These are phyloP conservation scores for Neopipo cinnamomea DNA, from an alignment of 2,113 vertebrate genomes.

Conservation along the genomic window DNA sequence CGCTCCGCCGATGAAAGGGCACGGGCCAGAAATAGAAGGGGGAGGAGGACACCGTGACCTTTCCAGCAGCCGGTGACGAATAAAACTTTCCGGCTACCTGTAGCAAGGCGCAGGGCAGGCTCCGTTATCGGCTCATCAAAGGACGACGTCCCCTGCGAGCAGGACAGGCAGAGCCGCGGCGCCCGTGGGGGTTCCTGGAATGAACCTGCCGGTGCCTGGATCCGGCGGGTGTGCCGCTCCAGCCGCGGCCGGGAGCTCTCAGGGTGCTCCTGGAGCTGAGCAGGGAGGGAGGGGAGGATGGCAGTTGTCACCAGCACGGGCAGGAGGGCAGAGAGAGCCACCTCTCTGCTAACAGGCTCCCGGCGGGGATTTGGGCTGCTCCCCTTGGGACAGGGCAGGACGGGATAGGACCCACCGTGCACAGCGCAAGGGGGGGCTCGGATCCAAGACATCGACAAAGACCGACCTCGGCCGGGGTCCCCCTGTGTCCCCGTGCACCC, in stretches of 20 bases:
- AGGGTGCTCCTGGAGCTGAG: background rate
- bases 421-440: rapidly evolving
- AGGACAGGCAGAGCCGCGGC: background rate
- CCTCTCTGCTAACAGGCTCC: background rate
- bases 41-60: slow-evolving; percentile 51
- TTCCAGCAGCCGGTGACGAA: slow-evolving; percentile 13
- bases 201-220: background rate
- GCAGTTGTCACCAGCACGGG: background rate
- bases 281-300: background rate
- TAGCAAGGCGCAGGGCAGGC: slow-evolving; percentile 6
- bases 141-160: background rate
- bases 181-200: background rate
- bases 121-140: slow-evolving; percentile 8
- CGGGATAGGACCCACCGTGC: no score
- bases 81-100: slow-evolving; percentile 44
- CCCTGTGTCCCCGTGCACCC: rapidly evolving
- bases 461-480: rapidly evolving
- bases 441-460: background rate
- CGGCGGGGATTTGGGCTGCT: background rate
- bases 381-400: background rate
- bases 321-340: background rate
- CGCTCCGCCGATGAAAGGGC: slow-evolving; percentile 7
- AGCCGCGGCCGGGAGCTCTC: rapidly evolving
- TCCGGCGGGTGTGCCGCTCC: rapidly evolving
- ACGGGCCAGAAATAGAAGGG: slow-evolving; percentile 27